Percentiles rank a stretch among this genome's conserved stretches.
phyloP scores from a whole-genome alignment of 2,888 invertebrate genomes.

The Philaethria dido region DNA sequence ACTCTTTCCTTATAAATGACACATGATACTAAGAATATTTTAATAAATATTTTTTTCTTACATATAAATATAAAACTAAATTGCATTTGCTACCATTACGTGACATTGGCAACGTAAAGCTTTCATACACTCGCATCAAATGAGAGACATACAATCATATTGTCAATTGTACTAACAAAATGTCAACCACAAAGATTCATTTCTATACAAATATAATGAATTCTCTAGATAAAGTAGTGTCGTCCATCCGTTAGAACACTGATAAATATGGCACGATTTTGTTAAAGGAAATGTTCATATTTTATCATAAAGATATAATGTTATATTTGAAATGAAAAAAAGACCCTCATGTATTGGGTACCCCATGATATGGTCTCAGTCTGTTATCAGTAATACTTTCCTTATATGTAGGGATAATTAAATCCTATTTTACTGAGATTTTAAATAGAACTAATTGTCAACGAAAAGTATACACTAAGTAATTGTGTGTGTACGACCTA shows the following conservation, averaged over 20 bases:
- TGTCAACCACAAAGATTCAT: not conserved
- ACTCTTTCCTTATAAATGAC: not conserved
- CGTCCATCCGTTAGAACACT: not conserved
- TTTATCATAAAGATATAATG: too few species aligned
- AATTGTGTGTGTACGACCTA: too few species aligned
- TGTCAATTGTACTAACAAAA: not conserved
- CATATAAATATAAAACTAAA: not conserved
- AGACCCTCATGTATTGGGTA: too few species aligned
- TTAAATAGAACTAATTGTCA: too few species aligned
- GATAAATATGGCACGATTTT: slow-evolving; percentile 12
- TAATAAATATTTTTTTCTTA: not conserved
- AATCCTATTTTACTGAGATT: too few species aligned
- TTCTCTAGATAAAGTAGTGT: not conserved
- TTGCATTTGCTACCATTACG: not conserved
- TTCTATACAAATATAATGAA: not conserved
- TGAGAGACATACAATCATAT: not conserved
- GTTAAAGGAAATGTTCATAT: not conserved
- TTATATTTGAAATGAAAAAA: too few species aligned
- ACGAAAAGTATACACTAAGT: too few species aligned
- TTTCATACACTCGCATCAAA: not conserved
- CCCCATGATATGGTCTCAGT: too few species aligned
- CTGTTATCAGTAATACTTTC: not conserved
- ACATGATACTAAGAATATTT: not conserved
- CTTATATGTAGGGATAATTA: not conserved
- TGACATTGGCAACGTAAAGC: not conserved